Evolutionary conservation across 2,113 vertebrate species (phyloP).

Genomic region (Atlantisia rogersi): DNA sequence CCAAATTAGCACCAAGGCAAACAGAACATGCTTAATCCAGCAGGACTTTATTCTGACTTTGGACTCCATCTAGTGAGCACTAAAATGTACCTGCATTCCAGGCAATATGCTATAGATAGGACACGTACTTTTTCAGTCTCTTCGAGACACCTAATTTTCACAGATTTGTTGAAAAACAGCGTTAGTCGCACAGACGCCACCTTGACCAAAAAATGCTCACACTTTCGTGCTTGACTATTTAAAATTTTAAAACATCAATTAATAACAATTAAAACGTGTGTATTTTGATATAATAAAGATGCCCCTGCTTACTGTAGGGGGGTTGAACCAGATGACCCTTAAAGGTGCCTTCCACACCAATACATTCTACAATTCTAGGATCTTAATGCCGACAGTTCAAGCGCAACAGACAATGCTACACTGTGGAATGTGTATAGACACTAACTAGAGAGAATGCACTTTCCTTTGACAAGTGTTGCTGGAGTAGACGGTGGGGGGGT

Average conservation of each 20-base stretch:
- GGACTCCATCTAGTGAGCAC: background rate
- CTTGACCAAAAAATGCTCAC: background rate
- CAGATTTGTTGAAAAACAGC: background rate
- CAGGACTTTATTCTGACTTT: background rate
- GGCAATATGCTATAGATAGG: no score
- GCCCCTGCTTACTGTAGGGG: no score
- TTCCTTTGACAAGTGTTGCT: background rate
- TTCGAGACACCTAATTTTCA: background rate
- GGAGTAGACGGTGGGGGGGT: background rate
- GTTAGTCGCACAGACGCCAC: background rate
- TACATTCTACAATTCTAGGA: background rate
- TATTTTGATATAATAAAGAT: no score
- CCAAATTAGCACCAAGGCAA: background rate
- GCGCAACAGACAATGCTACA: background rate
- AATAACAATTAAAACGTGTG: background rate
- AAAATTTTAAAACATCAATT: background rate
- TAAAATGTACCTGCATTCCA: background rate
- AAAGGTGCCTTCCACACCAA: no score
- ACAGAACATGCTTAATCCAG: background rate
- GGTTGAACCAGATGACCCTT: no score
- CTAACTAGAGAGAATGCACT: background rate
- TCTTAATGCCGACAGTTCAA: background rate
- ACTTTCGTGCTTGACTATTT: background rate
- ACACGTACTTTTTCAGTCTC: background rate
- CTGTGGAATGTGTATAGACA: background rate